A percentile compares a stretch with the other conserved stretches of the same genome.
Evolutionary conservation across 2,113 vertebrate genomes (phyloP).

Genomic region (Caracal caracal): DNA sequence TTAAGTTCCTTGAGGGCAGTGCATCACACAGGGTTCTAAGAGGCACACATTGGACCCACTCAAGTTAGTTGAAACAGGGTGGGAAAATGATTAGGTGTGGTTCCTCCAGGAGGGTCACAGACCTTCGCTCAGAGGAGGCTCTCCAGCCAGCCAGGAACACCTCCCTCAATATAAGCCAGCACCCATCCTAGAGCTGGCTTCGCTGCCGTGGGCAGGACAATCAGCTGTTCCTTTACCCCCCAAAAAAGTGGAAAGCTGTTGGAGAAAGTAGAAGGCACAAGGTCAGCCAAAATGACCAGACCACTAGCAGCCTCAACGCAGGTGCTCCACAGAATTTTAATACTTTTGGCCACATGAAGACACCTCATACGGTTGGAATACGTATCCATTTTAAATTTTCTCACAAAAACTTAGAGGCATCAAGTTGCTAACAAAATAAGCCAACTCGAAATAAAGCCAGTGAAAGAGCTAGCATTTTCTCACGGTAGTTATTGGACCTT

Average conservation of each 20-base stretch:
- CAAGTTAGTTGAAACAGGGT: neutral
- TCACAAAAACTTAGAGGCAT: neutral
- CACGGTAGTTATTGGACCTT: neutral
- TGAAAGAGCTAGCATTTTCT: constrained; percentile 14
- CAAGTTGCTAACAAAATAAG: constrained; percentile 1
- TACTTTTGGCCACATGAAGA: constrained; percentile 6
- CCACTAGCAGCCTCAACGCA: neutral
- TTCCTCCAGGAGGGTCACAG: neutral
- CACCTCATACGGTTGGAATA: neutral
- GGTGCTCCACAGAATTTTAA: neutral
- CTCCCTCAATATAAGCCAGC: neutral
- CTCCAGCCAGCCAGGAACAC: neutral
- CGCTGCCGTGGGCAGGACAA: neutral
- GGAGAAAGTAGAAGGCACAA: neutral
- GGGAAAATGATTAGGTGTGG: neutral
- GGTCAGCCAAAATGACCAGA: neutral
- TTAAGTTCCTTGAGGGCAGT: constrained; percentile 45
- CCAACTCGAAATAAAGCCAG: neutral
- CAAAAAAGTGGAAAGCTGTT: neutral
- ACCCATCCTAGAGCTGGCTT: neutral
- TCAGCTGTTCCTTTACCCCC: neutral
- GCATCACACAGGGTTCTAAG: constrained; percentile 35
- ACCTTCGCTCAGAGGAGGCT: neutral
- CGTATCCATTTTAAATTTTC: neutral
- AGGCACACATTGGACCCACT: neutral